These are phyloP conservation scores for Myzus persicae DNA, from an alignment of 1,140 invertebrate species.

Conservation along the genomic window DNA sequence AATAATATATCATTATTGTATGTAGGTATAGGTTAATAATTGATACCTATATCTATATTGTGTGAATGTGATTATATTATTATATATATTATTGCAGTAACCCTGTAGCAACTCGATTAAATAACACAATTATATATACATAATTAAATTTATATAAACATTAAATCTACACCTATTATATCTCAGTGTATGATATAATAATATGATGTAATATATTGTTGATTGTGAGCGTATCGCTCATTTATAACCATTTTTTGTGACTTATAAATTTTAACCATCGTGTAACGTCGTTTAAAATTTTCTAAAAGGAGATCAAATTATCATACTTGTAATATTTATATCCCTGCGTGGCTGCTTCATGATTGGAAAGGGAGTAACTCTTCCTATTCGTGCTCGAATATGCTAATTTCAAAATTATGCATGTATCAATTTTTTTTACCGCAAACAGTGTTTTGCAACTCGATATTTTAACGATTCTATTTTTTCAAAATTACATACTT, in stretches of 20 bases:
- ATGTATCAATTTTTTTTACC: no score
- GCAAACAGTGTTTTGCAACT: no score
- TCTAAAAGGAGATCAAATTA: not conserved
- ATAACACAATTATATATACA: not conserved
- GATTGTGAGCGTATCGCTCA: not conserved
- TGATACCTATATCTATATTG: no score
- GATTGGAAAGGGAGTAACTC: no score
- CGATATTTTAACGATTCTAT: no score
- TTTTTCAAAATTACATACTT: no score
- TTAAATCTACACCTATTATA: not conserved
- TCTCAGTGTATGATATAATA: not conserved
- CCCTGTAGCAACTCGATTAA: not conserved
- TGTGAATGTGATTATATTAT: slow-evolving; percentile 1
- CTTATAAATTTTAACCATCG: not conserved
- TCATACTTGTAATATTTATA: not conserved
- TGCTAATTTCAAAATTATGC: no score
- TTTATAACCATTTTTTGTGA: not conserved
- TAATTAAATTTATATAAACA: not conserved
- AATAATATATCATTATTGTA: not conserved
- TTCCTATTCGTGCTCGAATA: no score
- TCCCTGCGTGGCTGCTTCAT: no score
- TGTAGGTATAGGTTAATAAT: no score
- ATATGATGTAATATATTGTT: not conserved
- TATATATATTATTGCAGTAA: not conserved
- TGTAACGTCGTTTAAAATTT: not conserved